phyloP scores from a whole-genome alignment of 1,140 invertebrate genomes.

The Pseudomyrmex cubaensis region DNA sequence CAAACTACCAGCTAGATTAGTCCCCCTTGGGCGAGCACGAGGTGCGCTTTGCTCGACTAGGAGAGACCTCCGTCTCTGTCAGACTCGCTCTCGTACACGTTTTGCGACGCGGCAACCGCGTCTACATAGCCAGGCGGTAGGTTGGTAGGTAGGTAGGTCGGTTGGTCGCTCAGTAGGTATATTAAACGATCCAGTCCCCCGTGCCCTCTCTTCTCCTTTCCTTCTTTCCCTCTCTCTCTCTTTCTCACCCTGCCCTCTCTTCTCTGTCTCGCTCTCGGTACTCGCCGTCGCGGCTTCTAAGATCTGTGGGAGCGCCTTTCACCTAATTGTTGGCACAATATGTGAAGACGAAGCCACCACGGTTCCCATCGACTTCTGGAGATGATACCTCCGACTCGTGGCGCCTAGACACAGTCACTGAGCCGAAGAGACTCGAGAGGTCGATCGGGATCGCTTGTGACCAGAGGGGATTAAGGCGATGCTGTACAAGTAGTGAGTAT shows the following conservation, averaged over 20 bases:
- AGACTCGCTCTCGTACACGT: conserved; percentile 65
- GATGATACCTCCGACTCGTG: conserved; percentile 71
- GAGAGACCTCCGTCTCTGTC: conserved; percentile 53
- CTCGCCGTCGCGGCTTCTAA: conserved; percentile 55
- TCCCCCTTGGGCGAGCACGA: conserved; percentile 80
- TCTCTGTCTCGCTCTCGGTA: background rate
- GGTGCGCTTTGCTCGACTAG: conserved; percentile 74
- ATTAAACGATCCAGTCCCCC: conserved; percentile 81
- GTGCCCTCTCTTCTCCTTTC: conserved; percentile 48
- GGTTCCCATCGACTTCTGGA: conserved; percentile 83
- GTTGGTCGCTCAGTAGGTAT: conserved; percentile 76
- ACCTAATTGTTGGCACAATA: conserved; percentile 85
- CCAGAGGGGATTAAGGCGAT: conserved; percentile 7
- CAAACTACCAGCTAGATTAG: conserved; percentile 79
- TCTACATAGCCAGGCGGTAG: conserved; percentile 73
- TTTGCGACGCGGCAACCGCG: conserved; percentile 76
- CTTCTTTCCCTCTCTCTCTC: conserved; percentile 15
- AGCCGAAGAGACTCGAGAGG: conserved; percentile 32
- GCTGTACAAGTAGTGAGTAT: conserved; percentile 23
- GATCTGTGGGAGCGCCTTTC: conserved; percentile 84
- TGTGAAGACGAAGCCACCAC: conserved; percentile 82
- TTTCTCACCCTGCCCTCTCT: conserved; percentile 7
- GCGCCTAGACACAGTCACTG: conserved; percentile 60
- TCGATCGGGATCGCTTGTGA: conserved; percentile 50
- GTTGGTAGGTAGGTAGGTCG: conserved; percentile 76